These are phyloP conservation scores for Dipus sagitta DNA, from an alignment of 2,797 vertebrate species.

Conservation along the genomic window DNA sequence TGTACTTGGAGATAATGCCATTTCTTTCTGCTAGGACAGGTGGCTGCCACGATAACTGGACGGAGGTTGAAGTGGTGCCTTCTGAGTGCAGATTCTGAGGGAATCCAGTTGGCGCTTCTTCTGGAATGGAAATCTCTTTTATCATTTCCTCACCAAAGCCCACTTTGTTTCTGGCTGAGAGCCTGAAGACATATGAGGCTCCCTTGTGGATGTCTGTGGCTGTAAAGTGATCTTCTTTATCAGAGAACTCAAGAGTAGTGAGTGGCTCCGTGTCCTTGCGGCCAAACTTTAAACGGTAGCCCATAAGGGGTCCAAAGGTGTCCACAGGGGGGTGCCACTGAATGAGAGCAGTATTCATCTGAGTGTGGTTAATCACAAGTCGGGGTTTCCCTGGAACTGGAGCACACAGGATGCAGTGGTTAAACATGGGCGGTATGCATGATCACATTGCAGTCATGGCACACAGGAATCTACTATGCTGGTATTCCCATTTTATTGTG, in stretches of 20 bases:
- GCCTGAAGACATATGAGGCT: constrained; percentile 95
- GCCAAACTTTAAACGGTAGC: constrained; percentile 97
- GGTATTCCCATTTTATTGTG: not conserved
- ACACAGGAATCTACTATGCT: not conserved
- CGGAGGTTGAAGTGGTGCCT: constrained; percentile 94
- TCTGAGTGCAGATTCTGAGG: constrained; percentile 96
- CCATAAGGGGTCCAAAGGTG: constrained; percentile 95
- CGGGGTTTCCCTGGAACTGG: constrained; percentile 98
- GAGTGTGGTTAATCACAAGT: constrained; percentile 97
- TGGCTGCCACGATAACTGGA: constrained; percentile 96
- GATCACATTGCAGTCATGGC: not conserved
- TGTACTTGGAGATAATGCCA: constrained; percentile 96
- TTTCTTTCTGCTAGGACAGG: constrained; percentile 95
- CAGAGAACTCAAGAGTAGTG: constrained; percentile 96
- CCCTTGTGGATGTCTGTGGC: constrained; percentile 99
- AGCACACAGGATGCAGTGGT: constrained; percentile 64
- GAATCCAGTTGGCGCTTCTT: constrained; percentile 96
- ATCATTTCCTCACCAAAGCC: constrained; percentile 98
- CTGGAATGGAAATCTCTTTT: constrained; percentile 96
- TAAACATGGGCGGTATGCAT: not conserved
- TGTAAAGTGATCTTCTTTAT: constrained; percentile 98
- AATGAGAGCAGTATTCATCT: constrained; percentile 98
- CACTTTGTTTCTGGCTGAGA: constrained; percentile 98
- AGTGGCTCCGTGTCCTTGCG: constrained; percentile 95
- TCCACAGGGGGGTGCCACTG: constrained; percentile 97